Conservation (phyloP, 2,113 vertebrate species). For the Cyrtonyx montezumae region DNA sequence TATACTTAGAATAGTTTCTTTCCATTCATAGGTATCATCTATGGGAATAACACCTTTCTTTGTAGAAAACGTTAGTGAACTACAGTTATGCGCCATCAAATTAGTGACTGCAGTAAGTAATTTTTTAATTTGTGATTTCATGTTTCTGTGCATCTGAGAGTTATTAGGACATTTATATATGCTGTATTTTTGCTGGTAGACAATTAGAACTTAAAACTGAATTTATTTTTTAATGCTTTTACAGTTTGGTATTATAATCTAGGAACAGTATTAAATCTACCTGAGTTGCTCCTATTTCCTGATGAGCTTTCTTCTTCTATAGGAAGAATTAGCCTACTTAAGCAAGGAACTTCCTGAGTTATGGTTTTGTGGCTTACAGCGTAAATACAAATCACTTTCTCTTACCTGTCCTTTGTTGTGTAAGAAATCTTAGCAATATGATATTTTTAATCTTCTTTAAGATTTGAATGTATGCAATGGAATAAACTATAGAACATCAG, state of each 20-base stretch:
- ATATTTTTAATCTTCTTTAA: not conserved
- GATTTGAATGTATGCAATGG: not conserved
- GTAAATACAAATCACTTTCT: not conserved
- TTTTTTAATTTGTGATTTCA: not conserved
- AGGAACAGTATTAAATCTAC: not conserved
- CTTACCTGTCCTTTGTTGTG: not conserved
- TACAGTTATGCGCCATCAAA: slow-evolving; percentile 97
- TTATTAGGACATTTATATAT: not conserved
- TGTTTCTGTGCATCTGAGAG: not conserved
- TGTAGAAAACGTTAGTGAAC: slow-evolving; percentile 98
- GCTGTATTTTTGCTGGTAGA: not conserved
- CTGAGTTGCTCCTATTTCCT: not conserved
- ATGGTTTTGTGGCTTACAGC: not conserved
- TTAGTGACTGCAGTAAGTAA: slow-evolving; percentile 95
- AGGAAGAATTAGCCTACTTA: too few species aligned
- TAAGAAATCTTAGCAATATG: not conserved
- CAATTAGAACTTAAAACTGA: not conserved
- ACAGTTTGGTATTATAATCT: not conserved
- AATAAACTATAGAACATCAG: not conserved
- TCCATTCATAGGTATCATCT: slow-evolving; percentile 87
- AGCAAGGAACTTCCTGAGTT: too few species aligned
- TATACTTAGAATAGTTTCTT: too few species aligned
- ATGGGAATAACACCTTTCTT: slow-evolving; percentile 99
- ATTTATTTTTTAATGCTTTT: not conserved
- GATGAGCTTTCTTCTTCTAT: not conserved